Evolutionary conservation across 1,140 invertebrate species (phyloP), one percentile per base, ranked within the genome.

Genomic region (Bombus balteatus): DNA sequence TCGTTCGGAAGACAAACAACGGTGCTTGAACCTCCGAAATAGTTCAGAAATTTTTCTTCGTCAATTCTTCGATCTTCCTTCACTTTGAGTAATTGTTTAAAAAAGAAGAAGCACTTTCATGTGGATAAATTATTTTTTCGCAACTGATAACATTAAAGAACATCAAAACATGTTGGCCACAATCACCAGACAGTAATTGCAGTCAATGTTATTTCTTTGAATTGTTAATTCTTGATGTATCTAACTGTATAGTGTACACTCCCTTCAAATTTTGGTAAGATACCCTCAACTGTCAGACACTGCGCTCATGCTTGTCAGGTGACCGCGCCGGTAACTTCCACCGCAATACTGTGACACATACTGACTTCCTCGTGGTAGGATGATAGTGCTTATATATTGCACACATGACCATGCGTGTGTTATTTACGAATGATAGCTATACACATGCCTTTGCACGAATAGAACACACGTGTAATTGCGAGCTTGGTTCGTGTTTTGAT

Each of bases 351-450:
- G 78, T 89, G 76, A 81, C 85, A 92, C 88, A 37, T 79, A 92
- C 90, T 92, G 91, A 82, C 80, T 84, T 85, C 87, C 85, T 82
- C 83, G 87, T 87, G 84, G 86, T 41, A 79, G 78, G 70, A 71
- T 68, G 73, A 85, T 89, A 86, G 47, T 53, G 18, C 87, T 89
- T 90, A 87, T 86, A 91, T 87, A 71, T 84, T 81, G 72, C 71
- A 71, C 28, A 66, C 89, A 89, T 79, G 77, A 47, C 66, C 81
- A 82, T 83, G 37, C 91, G 66, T 89, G 79, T 77, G 62, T 88
- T 77, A 83, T 88, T 86, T 89, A 86, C 68, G 76, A 85, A 62
- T 62, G 34, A 4, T 32, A 39, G 47, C 65, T 71, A 79, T 80
- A 72, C 28, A 76, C 71, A 62, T 62, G 57, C 8, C 79, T 78